Evolutionary conservation across 2,888 invertebrate species (phyloP).

Genomic region (Apamea monoglypha): DNA sequence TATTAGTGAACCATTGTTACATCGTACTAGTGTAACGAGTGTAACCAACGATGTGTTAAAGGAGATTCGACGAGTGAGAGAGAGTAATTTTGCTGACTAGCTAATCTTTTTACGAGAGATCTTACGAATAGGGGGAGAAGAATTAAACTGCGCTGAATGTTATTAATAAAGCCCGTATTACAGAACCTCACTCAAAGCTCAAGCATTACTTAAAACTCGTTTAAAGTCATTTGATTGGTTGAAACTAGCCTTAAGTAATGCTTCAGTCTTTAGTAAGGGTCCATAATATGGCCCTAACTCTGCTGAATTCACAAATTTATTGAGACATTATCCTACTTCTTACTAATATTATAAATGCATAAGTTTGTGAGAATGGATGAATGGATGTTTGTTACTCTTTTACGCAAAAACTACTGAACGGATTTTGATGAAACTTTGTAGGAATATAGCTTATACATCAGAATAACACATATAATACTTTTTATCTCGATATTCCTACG

Average conservation of each 20-base stretch:
- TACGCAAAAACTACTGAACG: not conserved
- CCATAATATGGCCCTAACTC: too few relatives aligned
- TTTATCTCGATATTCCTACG: not conserved
- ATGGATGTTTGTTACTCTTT: not conserved
- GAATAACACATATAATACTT: not conserved
- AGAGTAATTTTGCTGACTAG: slow-evolving; percentile 5
- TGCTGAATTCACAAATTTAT: too few relatives aligned
- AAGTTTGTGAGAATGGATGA: too few relatives aligned
- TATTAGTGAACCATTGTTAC: not conserved
- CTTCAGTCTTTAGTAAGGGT: too few relatives aligned
- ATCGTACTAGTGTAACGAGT: not conserved
- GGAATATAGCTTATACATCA: not conserved
- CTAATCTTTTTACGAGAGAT: not conserved
- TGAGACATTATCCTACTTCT: too few relatives aligned
- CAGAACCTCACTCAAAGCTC: too few relatives aligned
- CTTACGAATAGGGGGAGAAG: not conserved
- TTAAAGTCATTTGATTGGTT: too few relatives aligned
- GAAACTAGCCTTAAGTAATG: too few relatives aligned
- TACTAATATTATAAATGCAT: too few relatives aligned
- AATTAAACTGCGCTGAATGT: not conserved
- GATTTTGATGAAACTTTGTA: not conserved
- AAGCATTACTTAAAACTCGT: too few relatives aligned
- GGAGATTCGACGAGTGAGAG: not conserved
- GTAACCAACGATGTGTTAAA: not conserved
- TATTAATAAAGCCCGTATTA: not conserved